A percentile compares a stretch with the other conserved stretches of the same genome.
phyloP scores from a whole-genome alignment of 2,888 invertebrate genomes.

The Conomelus anceps region DNA sequence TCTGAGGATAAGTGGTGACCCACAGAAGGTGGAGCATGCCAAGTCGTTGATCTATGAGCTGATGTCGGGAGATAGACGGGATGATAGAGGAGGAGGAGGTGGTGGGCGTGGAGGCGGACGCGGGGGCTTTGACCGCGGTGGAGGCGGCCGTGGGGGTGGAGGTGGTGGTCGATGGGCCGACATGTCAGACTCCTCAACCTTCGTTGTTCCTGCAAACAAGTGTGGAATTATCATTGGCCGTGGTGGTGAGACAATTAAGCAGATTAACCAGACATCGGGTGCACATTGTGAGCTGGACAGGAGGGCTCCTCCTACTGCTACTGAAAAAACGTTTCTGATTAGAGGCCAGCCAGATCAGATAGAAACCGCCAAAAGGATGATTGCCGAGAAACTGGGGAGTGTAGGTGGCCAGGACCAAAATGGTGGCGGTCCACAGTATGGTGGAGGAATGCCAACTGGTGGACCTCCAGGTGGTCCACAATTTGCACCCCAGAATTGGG shows the following conservation, averaged over 20 bases:
- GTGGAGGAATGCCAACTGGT: slow-evolving; percentile 32
- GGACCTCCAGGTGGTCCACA: slow-evolving; percentile 40
- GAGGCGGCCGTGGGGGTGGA: slow-evolving; percentile 43
- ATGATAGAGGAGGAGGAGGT: slow-evolving; percentile 45
- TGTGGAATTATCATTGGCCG: slow-evolving; percentile 95
- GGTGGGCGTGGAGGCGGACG: slow-evolving; percentile 37
- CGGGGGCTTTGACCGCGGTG: slow-evolving; percentile 36
- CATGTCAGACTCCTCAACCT: slow-evolving; percentile 74
- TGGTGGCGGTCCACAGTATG: slow-evolving; percentile 40
- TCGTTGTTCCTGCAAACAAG: slow-evolving; percentile 88
- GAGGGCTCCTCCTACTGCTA: slow-evolving; percentile 60
- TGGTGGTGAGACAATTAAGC: slow-evolving; percentile 96
- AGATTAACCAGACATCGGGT: slow-evolving; percentile 91
- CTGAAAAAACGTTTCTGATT: slow-evolving; percentile 88
- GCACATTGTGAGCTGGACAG: slow-evolving; percentile 96
- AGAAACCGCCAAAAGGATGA: slow-evolving; percentile 91
- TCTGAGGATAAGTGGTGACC: slow-evolving; percentile 88
- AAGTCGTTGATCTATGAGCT: slow-evolving; percentile 89
- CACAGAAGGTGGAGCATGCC: slow-evolving; percentile 62
- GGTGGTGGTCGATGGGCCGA: slow-evolving; percentile 45
- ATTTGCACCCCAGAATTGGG: slow-evolving; percentile 33
- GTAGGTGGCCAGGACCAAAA: slow-evolving; percentile 34
- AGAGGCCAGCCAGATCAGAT: slow-evolving; percentile 90
- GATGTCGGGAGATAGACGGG: slow-evolving; percentile 54
- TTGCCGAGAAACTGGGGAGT: slow-evolving; percentile 89